Conservation (phyloP, 2,113 vertebrate species). For the Thermophis baileyi region DNA sequence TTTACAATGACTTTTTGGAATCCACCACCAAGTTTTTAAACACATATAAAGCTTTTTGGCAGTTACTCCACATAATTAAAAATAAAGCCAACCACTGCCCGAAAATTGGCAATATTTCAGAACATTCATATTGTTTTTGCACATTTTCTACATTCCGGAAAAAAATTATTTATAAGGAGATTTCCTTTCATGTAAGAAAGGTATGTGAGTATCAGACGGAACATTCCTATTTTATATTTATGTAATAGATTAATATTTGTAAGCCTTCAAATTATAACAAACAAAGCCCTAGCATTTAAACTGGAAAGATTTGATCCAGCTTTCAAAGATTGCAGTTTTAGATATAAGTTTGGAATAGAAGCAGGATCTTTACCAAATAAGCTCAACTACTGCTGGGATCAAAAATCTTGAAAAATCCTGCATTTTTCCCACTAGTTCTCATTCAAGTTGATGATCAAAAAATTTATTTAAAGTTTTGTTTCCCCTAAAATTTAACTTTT, state of each 20-base stretch:
- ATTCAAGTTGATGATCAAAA: neutral
- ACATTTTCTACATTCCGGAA: rapidly evolving
- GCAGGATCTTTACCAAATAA: neutral
- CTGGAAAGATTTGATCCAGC: neutral
- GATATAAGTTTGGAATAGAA: neutral
- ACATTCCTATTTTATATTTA: neutral
- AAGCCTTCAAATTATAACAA: neutral
- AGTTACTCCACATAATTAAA: conserved; percentile 1
- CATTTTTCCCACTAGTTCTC: neutral
- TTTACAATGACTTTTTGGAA: neutral
- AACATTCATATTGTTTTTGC: neutral
- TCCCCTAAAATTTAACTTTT: neutral
- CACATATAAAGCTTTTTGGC: conserved; percentile 18
- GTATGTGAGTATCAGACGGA: neutral
- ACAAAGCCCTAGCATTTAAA: neutral
- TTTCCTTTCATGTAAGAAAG: neutral
- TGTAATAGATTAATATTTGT: neutral
- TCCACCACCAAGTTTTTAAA: neutral
- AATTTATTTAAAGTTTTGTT: too few species aligned
- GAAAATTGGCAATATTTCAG: neutral
- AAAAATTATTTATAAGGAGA: conserved; percentile 1
- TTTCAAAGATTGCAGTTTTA: neutral
- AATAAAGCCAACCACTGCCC: neutral
- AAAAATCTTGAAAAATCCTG: neutral
- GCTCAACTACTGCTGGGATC: neutral